Conservation (phyloP, 2,113 vertebrate genomes). For the Apus apus region DNA sequence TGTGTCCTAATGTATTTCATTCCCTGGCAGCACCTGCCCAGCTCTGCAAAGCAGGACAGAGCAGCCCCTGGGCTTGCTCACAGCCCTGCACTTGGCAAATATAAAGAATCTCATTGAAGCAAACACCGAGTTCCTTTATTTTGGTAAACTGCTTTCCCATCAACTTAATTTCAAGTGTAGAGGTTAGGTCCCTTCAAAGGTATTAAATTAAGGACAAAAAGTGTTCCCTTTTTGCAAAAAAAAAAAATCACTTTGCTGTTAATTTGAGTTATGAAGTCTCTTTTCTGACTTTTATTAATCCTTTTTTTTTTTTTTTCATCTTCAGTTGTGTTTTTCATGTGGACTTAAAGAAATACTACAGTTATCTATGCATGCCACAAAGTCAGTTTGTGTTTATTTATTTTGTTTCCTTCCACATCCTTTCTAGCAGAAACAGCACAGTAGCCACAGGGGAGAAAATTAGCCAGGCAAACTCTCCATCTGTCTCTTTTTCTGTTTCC, state of each 20-base stretch:
- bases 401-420: neutral
- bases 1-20: no score
- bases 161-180: neutral
- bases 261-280: neutral
- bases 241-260: neutral
- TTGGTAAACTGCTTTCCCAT: neutral
- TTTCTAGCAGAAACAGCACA: slow-evolving; percentile 44
- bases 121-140: neutral
- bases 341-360: slow-evolving; percentile 1
- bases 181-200: neutral
- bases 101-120: neutral
- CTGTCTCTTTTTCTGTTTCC: slow-evolving; percentile 51
- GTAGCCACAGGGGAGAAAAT: slow-evolving; percentile 63
- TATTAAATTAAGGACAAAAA: neutral
- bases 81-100: neutral
- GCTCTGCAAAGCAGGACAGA: neutral
- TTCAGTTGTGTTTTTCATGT: neutral
- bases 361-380: slow-evolving; percentile 3
- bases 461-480: slow-evolving; percentile 43
- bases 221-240: neutral
- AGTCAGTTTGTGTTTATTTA: slow-evolving; percentile 43
- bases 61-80: rapidly evolving
- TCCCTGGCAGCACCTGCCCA: neutral
- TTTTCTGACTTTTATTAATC: neutral
- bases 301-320: neutral